Evolutionary conservation across 2,797 vertebrate species (phyloP), one percentile per base, ranked within the genome.

Genomic region (Botia kubotai): DNA sequence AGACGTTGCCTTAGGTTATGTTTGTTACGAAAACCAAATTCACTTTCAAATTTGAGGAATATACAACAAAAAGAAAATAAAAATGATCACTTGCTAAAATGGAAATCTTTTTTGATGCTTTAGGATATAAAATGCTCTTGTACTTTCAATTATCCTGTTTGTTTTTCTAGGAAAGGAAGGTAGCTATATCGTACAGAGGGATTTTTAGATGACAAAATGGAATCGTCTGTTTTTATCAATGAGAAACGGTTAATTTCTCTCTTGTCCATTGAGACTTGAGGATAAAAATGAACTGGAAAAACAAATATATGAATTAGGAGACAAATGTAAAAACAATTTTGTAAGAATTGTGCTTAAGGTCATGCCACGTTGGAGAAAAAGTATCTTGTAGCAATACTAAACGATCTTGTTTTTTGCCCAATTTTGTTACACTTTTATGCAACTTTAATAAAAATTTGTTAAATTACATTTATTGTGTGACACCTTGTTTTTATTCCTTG

Each of bases 391-490:
- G 93, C 94, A 94, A 94, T 95, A 94, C 90, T 90, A 90, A 92
- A 90, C 90, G 91, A 86, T 92, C 85, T 91, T 90, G 87, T 90
- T 92, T 93, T 92, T 92, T 80, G 62, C 89, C 91, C 92, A 90
- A 87, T 93, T 94, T 94, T 95, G 93, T 95, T 95, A 94, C 92
- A 93, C 91, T 95, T 95, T 95, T 94, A 94, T 94, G 93, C 92
- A 94, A 94, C 93, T 95, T 95, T 94, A 94, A 95, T 95, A 94
- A 94, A 94, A 94, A 93, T 77, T 90, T 90, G 86, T 89, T 82
- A 90, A 94, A 93, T 72, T 21, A 55, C 23, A 58, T 84, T 78
- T 65, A 81, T 23, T 53, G 65, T 63, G 6, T 84, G 3, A 58
- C 70, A 48, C 23, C 57, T 79, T 36, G 36, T 62, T 43, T 23